A percentile compares a stretch with the other conserved stretches of the same genome.
Conservation (phyloP, 2,888 invertebrate species). For the Incurvaria masculella region DNA sequence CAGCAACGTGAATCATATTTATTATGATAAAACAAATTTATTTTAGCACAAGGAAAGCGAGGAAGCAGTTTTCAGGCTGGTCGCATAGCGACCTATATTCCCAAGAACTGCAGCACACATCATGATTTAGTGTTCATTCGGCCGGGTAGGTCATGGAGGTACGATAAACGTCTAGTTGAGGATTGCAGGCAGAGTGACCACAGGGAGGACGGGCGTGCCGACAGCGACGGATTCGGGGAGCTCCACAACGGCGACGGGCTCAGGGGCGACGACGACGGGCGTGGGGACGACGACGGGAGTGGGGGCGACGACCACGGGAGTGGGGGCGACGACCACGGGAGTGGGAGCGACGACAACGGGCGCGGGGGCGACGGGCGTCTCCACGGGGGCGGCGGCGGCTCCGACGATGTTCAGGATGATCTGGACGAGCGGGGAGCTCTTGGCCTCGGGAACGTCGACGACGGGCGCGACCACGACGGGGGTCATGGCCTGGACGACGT, state of each 20-base stretch:
- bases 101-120: too few relatives aligned
- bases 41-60: too few relatives aligned
- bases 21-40: too few relatives aligned
- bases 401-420: slow-evolving; percentile 18
- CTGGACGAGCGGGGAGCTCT: slow-evolving; percentile 21
- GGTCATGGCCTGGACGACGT: not conserved
- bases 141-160: too few relatives aligned
- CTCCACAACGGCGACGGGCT: not conserved
- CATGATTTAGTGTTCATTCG: too few relatives aligned
- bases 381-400: slow-evolving; percentile 1
- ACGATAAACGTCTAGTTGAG: slow-evolving; percentile 19
- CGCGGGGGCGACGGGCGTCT: not conserved
- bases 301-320: too few relatives aligned
- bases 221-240: slow-evolving; percentile 12
- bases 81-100: too few relatives aligned
- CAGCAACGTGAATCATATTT: too few relatives aligned
- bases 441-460: slow-evolving; percentile 11
- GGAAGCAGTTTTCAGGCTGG: too few relatives aligned
- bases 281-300: too few relatives aligned
- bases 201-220: slow-evolving; percentile 11
- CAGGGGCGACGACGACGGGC: too few relatives aligned
- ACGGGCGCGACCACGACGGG: slow-evolving; percentile 17
- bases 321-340: too few relatives aligned
- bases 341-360: not conserved
- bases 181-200: slow-evolving; percentile 15